Base-by-base conservation (phyloP, 2,797 vertebrate genomes). In the Melanotaenia parkinsoni region DNA sequence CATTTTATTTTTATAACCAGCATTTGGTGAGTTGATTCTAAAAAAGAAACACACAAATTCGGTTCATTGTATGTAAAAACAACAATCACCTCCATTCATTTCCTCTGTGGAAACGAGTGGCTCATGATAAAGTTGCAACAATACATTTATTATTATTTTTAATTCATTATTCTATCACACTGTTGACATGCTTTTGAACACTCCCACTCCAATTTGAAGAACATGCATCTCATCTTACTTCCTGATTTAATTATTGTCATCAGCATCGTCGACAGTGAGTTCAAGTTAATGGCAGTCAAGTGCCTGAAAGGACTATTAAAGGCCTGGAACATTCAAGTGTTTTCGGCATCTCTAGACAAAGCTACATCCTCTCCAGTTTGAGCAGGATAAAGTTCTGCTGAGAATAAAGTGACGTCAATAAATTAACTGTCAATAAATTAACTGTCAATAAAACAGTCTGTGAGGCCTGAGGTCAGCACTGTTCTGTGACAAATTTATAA, bases 221-320 rank as follows among this genome's bases (percentile, higher is more conserved):
- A 12, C 4, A 26, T 53, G 11, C 47, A 50, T n/a, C 22, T 33
- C 14, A 26, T 53, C 47, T 58, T 54, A 58, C 47, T 58, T 57
- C 67, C 66, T 76, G 56, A 54, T 56, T 62, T 13, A 3, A 57
- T 61, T 26, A 47, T 56, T 30, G 33, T n/a, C 57, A 74, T 76
- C 61, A 81, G 74, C 47, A 70, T 65, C 77, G 61, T 33, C 22
- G 70, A 80, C 40, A 78, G 61, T 32, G 57, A 58, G 70, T 37
- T 43, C 16, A 37, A 28, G 5, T 35, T 14, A 32, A 63, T 67
- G n/a, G 18, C 22, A 37, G 22, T 56, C 4, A 32, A 63, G 67
- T 1, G 3, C 13, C 51, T 47, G 24, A 67, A 45, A 2, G 26
- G 30, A 43, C 28, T 45, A 26, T 50, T 20, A 68, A 59, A 51